Evolutionary conservation across 1,140 invertebrate species (phyloP).

Genomic region (Reticulitermes speratus): DNA sequence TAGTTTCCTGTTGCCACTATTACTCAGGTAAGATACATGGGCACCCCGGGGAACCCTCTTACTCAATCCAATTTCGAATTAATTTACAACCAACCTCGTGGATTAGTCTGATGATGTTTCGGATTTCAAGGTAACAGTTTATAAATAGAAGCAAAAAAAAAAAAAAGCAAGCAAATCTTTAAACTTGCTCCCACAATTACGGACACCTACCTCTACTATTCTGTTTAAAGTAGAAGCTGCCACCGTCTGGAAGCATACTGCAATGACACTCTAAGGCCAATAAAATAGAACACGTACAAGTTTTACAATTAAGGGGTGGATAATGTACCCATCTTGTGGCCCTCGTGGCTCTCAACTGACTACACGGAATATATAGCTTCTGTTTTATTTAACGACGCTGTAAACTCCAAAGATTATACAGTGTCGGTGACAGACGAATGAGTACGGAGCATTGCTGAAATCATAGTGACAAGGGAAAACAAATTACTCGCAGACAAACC

Average conservation of each 20-base stretch:
- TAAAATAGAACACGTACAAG: background rate
- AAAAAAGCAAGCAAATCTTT: slow-evolving; percentile 3
- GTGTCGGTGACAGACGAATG: too few species aligned
- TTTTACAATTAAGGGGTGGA: background rate
- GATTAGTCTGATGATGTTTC: slow-evolving; percentile 7
- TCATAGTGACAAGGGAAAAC: too few species aligned
- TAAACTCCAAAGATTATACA: too few species aligned
- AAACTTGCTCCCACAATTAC: background rate
- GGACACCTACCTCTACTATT: background rate
- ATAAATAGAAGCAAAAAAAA: background rate
- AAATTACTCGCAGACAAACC: too few species aligned
- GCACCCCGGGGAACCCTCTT: background rate
- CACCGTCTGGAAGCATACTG: background rate
- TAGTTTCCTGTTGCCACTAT: slow-evolving; percentile 25
- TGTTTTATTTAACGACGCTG: too few species aligned
- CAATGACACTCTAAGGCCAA: background rate
- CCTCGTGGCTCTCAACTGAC: too few species aligned
- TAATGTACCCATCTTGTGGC: too few species aligned
- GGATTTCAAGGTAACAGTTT: slow-evolving; percentile 7
- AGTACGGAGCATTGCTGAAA: too few species aligned
- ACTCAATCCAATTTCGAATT: slow-evolving; percentile 31
- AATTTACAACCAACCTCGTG: slow-evolving; percentile 30
- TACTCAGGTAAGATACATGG: slow-evolving; percentile 15
- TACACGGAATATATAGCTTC: too few species aligned
- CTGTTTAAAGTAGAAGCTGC: background rate